A percentile compares a stretch with the other conserved stretches of the same genome.
Evolutionary conservation across 1,140 invertebrate species (phyloP).

Genomic region (Bradynema listronoti): DNA sequence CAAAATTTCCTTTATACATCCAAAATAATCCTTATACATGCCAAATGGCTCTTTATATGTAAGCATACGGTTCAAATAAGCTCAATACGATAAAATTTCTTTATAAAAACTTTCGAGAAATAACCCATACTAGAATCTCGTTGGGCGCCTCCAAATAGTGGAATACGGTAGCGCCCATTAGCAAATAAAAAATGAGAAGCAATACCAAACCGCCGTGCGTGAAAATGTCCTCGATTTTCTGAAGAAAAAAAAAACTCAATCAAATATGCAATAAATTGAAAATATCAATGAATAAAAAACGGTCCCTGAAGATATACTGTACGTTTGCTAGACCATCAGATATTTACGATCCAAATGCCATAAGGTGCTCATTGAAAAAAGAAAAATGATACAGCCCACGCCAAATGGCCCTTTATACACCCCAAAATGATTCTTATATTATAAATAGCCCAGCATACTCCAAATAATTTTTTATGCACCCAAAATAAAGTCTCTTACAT

Average conservation of each 20-base stretch:
- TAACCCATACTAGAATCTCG: constrained; percentile 30
- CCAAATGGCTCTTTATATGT: too few species aligned
- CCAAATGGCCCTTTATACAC: not conserved
- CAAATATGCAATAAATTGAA: not conserved
- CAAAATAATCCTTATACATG: constrained; percentile 19
- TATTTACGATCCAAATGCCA: constrained; percentile 19
- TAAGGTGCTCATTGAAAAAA: constrained; percentile 4
- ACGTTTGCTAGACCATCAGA: not conserved
- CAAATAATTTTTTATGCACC: not conserved
- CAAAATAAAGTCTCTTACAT: not conserved
- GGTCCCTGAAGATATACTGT: constrained; percentile 7
- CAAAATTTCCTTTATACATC: constrained; percentile 30
- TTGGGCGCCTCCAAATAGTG: constrained; percentile 43
- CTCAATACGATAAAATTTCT: not conserved
- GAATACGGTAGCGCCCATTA: constrained; percentile 52
- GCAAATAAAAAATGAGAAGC: constrained; percentile 47
- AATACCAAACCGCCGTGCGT: constrained; percentile 55
- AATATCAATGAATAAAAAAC: constrained; percentile 10
- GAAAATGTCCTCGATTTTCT: constrained; percentile 48
- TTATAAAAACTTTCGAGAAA: too few species aligned
- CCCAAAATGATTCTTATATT: not conserved
- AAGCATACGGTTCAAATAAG: too few species aligned
- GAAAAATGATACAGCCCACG: not conserved
- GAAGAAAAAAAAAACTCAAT: constrained; percentile 25
- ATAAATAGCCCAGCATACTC: not conserved